Evolutionary conservation across 2,113 vertebrate species (phyloP), one percentile per base, ranked within the genome.

Genomic region (Coptodon rendalli): DNA sequence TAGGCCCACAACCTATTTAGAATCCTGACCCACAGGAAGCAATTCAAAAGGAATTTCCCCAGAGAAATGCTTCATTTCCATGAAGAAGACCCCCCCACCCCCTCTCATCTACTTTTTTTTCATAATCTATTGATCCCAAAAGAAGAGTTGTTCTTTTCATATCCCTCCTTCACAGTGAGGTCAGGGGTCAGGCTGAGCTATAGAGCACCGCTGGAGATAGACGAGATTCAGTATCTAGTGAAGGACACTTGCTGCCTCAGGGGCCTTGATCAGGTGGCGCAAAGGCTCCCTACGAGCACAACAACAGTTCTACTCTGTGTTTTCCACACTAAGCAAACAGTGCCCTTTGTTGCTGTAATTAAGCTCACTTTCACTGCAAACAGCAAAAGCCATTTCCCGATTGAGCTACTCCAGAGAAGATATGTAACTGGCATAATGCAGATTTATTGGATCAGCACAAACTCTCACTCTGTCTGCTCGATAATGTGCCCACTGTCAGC

Each of bases 1-100:
- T 92, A 66, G 90, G 66, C 83, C 89, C 84, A n/a, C 83, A 92
- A 91, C 89, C 91, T 89, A 91, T 91, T 93, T 91, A 85, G 84
- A 90, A 38, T 85, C 78, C 43, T 79, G 86, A 93, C 83, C 89
- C 90, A 87, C 80, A 56, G 63, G 84, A 90, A 50, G 45, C 52
- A 68, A 90, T 87, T 80, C 68, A 78, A 9, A 86, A 81, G 31
- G 88, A 86, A 92, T 93, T 91, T 90, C 90, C 87, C 93, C 34
- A 3, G 90, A 90, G 87, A 86, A 93, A 90, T 17, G 82, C 43
- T 87, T 89, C 24, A 81, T 92, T 90, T 87, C 43, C 88, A 87
- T 40, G 40, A 89, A 89, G 89, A 89, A 89, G 85, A 54, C 59
- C 56, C 63, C 63, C 38, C 22, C 6, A 57, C 24, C 19, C 5